phyloP scores from a whole-genome alignment of 1,140 invertebrate genomes.

The Zaprionus davidi region DNA sequence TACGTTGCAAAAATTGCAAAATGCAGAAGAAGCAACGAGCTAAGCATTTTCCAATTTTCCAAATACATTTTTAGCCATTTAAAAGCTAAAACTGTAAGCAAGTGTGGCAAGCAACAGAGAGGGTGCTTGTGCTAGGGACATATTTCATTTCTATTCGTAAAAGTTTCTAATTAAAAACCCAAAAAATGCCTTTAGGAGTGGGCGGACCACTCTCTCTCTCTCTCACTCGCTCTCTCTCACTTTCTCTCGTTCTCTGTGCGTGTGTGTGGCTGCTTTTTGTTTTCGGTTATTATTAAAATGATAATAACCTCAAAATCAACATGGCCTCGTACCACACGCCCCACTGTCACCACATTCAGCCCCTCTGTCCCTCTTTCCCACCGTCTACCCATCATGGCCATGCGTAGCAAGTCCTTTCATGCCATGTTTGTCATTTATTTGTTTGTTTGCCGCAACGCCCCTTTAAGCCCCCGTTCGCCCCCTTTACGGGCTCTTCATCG shows the following conservation, averaged over 20 bases:
- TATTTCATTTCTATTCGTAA: constrained; percentile 62
- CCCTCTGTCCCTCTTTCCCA: too few species aligned
- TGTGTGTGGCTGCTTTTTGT: constrained; percentile 52
- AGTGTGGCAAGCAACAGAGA: background rate
- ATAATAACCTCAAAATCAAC: constrained; percentile 75
- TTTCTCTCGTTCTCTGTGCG: background rate
- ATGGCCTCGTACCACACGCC: constrained; percentile 44
- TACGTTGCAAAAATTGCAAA: constrained; percentile 47
- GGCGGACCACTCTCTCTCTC: background rate
- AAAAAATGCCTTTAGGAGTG: constrained; percentile 48
- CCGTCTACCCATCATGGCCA: constrained; percentile 32
- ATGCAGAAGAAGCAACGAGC: constrained; percentile 29
- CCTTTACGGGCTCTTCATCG: background rate
- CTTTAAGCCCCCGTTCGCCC: constrained; percentile 3
- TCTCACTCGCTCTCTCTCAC: background rate
- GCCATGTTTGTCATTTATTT: constrained; percentile 77
- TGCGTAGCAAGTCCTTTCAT: constrained; percentile 74
- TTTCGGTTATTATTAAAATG: constrained; percentile 76
- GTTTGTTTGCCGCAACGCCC: constrained; percentile 51
- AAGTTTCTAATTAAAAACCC: constrained; percentile 65
- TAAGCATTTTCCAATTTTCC: constrained; percentile 60
- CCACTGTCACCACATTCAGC: background rate
- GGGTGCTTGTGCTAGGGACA: constrained; percentile 8
- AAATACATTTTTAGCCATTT: constrained; percentile 57
- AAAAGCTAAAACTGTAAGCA: constrained; percentile 29